Evolutionary conservation across 2,888 invertebrate species (phyloP).

Genomic region (Oithona nana): DNA sequence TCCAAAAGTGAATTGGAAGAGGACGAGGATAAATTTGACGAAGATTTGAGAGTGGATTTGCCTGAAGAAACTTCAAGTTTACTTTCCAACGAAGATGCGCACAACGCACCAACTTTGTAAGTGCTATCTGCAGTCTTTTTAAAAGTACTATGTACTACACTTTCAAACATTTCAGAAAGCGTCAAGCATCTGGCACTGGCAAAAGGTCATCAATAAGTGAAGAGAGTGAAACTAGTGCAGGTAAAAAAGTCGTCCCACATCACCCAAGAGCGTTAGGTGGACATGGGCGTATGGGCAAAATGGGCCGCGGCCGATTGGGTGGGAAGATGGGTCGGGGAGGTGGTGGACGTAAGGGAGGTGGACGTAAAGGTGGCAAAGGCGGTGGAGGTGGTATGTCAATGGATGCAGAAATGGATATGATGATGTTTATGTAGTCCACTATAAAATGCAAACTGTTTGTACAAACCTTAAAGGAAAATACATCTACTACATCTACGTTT

Average conservation of each 20-base stretch:
- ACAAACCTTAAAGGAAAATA: no score
- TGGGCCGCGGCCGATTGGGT: neutral
- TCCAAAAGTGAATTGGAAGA: neutral
- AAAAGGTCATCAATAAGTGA: no score
- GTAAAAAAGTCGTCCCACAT: no score
- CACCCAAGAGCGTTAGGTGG: neutral
- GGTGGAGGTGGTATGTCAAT: neutral
- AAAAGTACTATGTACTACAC: no score
- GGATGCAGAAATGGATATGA: neutral
- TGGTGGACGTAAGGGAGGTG: neutral
- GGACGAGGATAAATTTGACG: neutral
- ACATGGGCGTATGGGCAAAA: neutral
- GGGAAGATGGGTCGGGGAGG: neutral
- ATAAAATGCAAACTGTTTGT: no score
- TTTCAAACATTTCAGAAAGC: no score
- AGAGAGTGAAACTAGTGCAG: neutral
- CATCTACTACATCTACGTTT: no score
- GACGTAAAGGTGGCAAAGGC: neutral
- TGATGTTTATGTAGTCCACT: neutral
- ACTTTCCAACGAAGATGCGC: neutral
- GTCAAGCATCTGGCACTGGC: no score
- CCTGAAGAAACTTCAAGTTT: neutral
- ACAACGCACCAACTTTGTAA: neutral
- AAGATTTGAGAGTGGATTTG: neutral
- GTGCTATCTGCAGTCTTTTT: no score